phyloP scores from a whole-genome alignment of 2,797 vertebrate species.

The Chelon labrosus region DNA sequence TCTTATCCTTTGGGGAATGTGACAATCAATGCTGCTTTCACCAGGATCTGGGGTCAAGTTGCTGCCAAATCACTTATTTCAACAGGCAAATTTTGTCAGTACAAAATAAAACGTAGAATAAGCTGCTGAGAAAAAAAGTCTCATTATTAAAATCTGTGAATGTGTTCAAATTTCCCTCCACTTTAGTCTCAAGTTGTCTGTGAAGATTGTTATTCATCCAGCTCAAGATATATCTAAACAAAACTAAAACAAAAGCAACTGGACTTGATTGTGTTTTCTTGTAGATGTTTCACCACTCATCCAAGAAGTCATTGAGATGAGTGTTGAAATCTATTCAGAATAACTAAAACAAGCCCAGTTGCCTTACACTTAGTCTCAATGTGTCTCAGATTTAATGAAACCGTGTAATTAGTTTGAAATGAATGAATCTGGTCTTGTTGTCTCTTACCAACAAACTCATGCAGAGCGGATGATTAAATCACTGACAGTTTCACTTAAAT shows the following conservation, averaged over 20 bases:
- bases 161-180: neutral
- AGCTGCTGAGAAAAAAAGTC: neutral
- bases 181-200: neutral
- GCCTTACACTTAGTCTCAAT: neutral
- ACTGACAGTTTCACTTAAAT: neutral
- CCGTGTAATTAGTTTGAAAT: neutral
- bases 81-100: neutral
- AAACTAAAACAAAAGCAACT: too few species aligned
- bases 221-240: too few species aligned
- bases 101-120: neutral
- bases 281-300: too few species aligned
- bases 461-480: neutral
- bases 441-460: neutral
- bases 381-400: too few species aligned
- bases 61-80: constrained; percentile 5
- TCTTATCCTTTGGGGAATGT: constrained; percentile 37
- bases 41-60: constrained; percentile 37
- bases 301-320: too few species aligned
- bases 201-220: too few species aligned
- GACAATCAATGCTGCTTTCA: constrained; percentile 23
- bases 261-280: too few species aligned
- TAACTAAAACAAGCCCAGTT: too few species aligned
- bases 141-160: neutral
- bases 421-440: neutral
- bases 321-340: too few species aligned